These are phyloP conservation scores for Tokudaia tokunoshimensis DNA, from an alignment of 2,797 vertebrate species.

Conservation along the genomic window DNA sequence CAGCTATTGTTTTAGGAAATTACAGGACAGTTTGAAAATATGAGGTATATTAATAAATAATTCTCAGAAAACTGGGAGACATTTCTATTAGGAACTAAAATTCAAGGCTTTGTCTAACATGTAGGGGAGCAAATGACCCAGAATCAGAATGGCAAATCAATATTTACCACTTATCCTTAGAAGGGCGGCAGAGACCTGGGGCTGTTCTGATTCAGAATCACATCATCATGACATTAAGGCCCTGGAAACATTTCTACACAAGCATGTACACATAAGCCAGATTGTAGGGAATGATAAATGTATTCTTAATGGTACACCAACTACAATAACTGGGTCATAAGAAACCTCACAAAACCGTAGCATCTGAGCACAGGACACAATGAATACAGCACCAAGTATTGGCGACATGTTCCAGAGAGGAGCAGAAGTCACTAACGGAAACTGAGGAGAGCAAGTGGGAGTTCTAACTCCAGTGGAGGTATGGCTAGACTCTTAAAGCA, in stretches of 20 bases:
- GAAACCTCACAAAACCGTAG: slow-evolving; percentile 59
- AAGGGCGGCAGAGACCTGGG: slow-evolving; percentile 10
- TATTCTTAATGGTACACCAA: slow-evolving; percentile 34
- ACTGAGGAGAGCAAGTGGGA: slow-evolving; percentile 65
- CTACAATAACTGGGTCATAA: slow-evolving; percentile 49
- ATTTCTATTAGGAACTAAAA: slow-evolving; percentile 59
- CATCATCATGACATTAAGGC: not conserved
- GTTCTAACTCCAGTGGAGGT: slow-evolving; percentile 65
- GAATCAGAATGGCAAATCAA: slow-evolving; percentile 48
- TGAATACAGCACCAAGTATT: slow-evolving; percentile 75
- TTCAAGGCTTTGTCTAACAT: slow-evolving; percentile 72
- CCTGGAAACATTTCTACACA: slow-evolving; percentile 70
- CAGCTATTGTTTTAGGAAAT: slow-evolving; percentile 54
- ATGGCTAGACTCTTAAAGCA: slow-evolving; percentile 66
- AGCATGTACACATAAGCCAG: slow-evolving; percentile 58
- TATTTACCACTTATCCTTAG: slow-evolving; percentile 36
- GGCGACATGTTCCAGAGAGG: slow-evolving; percentile 82
- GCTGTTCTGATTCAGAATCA: slow-evolving; percentile 24
- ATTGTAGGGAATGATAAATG: slow-evolving; percentile 42
- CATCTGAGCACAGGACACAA: slow-evolving; percentile 73
- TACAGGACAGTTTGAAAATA: slow-evolving; percentile 55
- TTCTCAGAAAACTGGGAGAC: slow-evolving; percentile 57
- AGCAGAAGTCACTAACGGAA: slow-evolving; percentile 82
- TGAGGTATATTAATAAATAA: slow-evolving; percentile 50
- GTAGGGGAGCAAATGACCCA: slow-evolving; percentile 70